Conservation (phyloP, 1,140 invertebrate genomes). For the Diplogasteroides magnus region DNA sequence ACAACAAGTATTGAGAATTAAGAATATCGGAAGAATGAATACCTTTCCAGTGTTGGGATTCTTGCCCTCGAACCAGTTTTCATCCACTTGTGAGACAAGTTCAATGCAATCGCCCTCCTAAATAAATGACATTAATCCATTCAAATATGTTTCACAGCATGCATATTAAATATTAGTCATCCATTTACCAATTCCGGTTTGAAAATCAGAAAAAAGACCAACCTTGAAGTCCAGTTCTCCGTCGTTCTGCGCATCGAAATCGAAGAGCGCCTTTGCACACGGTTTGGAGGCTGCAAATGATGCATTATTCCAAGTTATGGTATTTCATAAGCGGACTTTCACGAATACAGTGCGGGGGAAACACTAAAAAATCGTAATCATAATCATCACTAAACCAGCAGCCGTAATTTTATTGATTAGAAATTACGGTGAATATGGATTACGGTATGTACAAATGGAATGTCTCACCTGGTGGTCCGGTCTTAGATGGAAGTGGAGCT, state of each 20-base stretch:
- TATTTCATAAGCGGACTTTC: too few species aligned
- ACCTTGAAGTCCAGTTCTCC: conserved; percentile 8
- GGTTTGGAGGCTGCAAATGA: conserved; percentile 20
- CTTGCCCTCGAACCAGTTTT: conserved; percentile 52
- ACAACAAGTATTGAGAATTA: too few species aligned
- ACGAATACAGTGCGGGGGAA: too few species aligned
- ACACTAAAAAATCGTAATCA: too few species aligned
- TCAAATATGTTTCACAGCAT: neutral
- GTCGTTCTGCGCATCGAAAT: conserved; percentile 29
- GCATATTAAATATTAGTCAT: neutral
- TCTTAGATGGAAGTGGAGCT: conserved; percentile 1
- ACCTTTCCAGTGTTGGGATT: conserved; percentile 38
- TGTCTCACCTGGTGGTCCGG: too few species aligned
- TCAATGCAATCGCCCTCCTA: conserved; percentile 53
- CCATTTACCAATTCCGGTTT: neutral
- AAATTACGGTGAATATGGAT: neutral
- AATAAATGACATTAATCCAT: conserved; percentile 31
- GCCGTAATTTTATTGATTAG: too few species aligned
- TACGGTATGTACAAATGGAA: conserved; percentile 2
- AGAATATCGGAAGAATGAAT: too few species aligned
- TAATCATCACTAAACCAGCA: too few species aligned
- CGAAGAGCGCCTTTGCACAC: conserved; percentile 20
- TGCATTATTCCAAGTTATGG: too few species aligned
- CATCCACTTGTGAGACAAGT: conserved; percentile 47
- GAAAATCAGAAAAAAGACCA: neutral